Evolutionary conservation across 64 coral and sea anemone genomes (phyloP).

Genomic region (Cladopsammia gracilis): DNA sequence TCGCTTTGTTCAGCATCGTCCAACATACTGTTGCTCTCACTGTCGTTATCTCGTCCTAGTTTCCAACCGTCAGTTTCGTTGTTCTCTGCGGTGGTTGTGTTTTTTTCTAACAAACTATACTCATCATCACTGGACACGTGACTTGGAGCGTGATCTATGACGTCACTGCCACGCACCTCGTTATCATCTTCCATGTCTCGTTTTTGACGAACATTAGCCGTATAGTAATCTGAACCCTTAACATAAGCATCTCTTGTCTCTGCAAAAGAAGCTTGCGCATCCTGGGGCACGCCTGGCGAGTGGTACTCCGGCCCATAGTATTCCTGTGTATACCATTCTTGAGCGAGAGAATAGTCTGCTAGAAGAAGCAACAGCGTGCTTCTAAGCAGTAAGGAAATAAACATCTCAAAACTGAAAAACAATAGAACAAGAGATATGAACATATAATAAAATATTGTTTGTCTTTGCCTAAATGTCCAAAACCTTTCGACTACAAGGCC

Average conservation of each 20-base stretch:
- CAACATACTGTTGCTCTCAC: neutral
- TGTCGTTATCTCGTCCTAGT: neutral
- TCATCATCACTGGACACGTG: neutral
- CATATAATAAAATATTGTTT: neutral
- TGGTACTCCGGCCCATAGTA: neutral
- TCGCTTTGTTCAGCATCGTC: neutral
- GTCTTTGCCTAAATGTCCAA: neutral
- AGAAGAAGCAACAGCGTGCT: slow-evolving; percentile 48
- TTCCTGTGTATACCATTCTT: slow-evolving; percentile 44
- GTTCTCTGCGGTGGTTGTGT: neutral
- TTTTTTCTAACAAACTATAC: neutral
- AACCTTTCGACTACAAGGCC: neutral
- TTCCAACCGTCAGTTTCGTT: neutral
- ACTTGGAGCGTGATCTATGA: neutral
- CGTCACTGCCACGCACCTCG: neutral
- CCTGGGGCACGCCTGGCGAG: neutral
- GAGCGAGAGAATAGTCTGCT: slow-evolving; percentile 5
- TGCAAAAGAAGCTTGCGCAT: neutral
- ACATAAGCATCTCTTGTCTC: neutral
- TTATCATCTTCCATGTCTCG: neutral
- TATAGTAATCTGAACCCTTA: neutral
- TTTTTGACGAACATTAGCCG: neutral
- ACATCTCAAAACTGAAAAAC: slow-evolving; percentile 29
- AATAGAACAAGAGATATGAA: neutral
- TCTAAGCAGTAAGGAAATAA: neutral